A percentile compares a stretch with the other conserved stretches of the same genome.
Conservation (phyloP, 2,113 vertebrate species). For the human region DNA sequence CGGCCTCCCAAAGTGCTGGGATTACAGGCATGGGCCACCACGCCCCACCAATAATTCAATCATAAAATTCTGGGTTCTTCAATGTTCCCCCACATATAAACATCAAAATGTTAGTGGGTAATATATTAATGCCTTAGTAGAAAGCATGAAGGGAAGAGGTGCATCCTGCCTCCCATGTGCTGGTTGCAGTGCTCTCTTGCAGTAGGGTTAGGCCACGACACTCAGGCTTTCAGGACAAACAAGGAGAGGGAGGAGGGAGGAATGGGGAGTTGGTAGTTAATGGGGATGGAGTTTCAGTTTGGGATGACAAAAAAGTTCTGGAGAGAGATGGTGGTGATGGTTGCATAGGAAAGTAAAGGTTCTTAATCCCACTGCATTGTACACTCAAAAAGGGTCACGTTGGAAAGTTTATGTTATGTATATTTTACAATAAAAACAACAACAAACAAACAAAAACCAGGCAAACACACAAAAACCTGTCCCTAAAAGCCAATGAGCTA, state of each 20-base stretch:
- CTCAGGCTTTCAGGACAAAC: not conserved
- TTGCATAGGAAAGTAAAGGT: not conserved
- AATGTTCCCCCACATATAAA: not conserved
- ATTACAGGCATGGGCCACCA: no score
- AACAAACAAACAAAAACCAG: not conserved
- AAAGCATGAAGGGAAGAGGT: not conserved
- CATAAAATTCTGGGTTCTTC: not conserved
- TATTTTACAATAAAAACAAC: not conserved
- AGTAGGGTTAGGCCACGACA: not conserved
- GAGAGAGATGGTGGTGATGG: not conserved
- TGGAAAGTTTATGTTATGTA: not conserved
- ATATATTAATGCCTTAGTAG: not conserved
- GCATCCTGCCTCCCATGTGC: not conserved
- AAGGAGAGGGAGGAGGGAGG: no score
- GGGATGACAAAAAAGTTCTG: not conserved
- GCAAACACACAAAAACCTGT: not conserved
- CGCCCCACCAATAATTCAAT: not conserved
- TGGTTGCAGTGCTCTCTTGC: not conserved
- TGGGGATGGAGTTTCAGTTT: not conserved
- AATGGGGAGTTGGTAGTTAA: no score
- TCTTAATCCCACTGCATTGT: not conserved
- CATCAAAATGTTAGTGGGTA: not conserved
- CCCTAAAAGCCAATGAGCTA: not conserved
- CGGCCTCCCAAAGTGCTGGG: no score
- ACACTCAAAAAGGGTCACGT: not conserved